Base-by-base conservation (phyloP, 2,888 invertebrate species). In the Syrista parreyssii region DNA sequence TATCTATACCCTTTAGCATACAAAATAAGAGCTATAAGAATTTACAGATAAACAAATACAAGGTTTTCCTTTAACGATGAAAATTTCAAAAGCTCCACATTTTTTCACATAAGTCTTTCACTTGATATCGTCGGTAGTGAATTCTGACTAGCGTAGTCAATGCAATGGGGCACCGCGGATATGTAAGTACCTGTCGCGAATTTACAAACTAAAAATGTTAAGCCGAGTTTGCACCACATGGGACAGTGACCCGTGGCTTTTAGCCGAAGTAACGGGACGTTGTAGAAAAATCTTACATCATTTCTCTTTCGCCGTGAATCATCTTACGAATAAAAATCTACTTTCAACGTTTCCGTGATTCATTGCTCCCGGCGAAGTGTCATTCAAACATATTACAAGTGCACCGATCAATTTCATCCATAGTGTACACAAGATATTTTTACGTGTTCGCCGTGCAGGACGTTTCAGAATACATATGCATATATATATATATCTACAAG, bases 171-270 rank as follows among this genome's bases (percentile, higher is more conserved):
- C 2, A 23, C 9, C 9, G 23, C 15, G 55, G 23, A 55, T 55
- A 55, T 23, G 2, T 23, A 23, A 55, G 55, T 55, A 55, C 23
- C 23, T 55, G 23, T 55, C 9, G 9, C 55, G 31, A 32, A 30
- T 71, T 32, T n/a, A 32, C 15, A 12, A 71, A 6, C 71, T 31
- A 12, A 71, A 71, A 71, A 32, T 32, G 12, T 71, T 31, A 9
- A 31, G 31, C 2, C 9, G 71, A 71, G 6, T 71, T 30, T 31
- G 71, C 4, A 32, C 71, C 12, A 32, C 15, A 71, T n/a, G 31
- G 71, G 71, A 31, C 32, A 71, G 15, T 71, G 71, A 71, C 71
- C 71, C 71, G 55, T 55, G 30, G 71, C 31, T 71, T 71, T 71
- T 71, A 31, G 71, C 31, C 31, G 31, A 31, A 12, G 71, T 32